Conservation (phyloP, 2,888 invertebrate genomes). For the Gerris lacustris region DNA sequence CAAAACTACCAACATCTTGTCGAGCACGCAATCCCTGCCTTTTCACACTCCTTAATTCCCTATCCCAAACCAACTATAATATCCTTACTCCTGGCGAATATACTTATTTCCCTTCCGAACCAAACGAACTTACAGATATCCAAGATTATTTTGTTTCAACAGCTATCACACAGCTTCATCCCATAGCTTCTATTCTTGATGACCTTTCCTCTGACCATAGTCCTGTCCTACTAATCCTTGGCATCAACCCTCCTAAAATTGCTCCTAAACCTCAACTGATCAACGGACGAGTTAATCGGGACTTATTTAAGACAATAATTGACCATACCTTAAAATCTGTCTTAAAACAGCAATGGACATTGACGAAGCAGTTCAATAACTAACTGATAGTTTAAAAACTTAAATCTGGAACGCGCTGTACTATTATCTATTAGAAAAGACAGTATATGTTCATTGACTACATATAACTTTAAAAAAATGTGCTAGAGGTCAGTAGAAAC, state of each 20-base stretch:
- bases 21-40: constrained; percentile 23
- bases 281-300: not conserved
- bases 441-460: too few relatives aligned
- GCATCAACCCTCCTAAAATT: not conserved
- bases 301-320: not conserved
- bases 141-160: constrained; percentile 25
- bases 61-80: not conserved
- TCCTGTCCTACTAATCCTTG: constrained; percentile 18
- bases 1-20: too few relatives aligned
- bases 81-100: not conserved
- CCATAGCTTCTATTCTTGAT: constrained; percentile 18
- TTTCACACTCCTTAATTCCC: not conserved
- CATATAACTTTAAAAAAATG: not conserved
- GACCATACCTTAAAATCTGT: not conserved
- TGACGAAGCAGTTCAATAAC: not conserved
- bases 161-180: constrained; percentile 12
- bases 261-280: not conserved
- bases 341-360: not conserved
- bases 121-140: constrained; percentile 25
- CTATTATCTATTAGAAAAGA: not conserved
- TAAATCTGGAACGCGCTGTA: not conserved
- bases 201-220: constrained; percentile 27
- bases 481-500: not conserved
- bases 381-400: not conserved
- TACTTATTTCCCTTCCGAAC: constrained; percentile 26